Evolutionary conservation across 1,140 invertebrate genomes (phyloP).

Genomic region (Aricia agestis): DNA sequence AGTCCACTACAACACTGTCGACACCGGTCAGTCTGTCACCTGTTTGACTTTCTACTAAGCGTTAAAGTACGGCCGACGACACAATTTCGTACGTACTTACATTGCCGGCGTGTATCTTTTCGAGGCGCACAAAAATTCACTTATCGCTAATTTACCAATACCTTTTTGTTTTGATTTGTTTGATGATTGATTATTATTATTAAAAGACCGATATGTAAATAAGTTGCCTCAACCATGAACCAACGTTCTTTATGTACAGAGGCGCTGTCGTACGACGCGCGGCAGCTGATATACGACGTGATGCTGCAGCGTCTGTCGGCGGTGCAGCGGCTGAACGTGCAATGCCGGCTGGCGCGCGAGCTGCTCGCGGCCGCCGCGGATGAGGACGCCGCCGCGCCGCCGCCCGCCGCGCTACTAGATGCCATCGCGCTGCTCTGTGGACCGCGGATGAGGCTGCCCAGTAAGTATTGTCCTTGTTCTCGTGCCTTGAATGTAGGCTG

Average conservation of each 20-base stretch:
- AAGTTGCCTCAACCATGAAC: no score
- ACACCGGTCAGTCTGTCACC: slow-evolving; percentile 33
- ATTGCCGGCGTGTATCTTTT: no score
- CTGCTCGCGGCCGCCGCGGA: slow-evolving; percentile 54
- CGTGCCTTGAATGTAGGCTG: no score
- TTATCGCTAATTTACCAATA: no score
- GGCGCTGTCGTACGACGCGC: slow-evolving; percentile 52
- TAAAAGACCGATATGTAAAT: no score
- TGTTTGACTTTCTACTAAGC: not conserved
- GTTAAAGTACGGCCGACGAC: not conserved
- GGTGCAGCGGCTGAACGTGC: slow-evolving; percentile 58
- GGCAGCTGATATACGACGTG: slow-evolving; percentile 66
- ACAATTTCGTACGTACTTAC: no score
- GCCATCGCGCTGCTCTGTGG: slow-evolving; percentile 55
- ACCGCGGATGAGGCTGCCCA: slow-evolving; percentile 53
- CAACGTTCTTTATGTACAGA: slow-evolving; percentile 22
- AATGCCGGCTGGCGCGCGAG: slow-evolving; percentile 57
- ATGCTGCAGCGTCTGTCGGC: slow-evolving; percentile 64
- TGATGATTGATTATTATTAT: no score
- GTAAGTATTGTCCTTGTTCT: slow-evolving; percentile 27
- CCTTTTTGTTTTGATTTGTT: no score
- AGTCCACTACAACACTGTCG: slow-evolving; percentile 51
- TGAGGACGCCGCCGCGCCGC: slow-evolving; percentile 37
- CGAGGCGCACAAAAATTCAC: no score
- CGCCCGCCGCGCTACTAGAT: slow-evolving; percentile 45